A percentile compares a stretch with the other conserved stretches of the same genome.
These are phyloP conservation scores for Trididemnum nubilum DNA, from an alignment of 23 tunicate species.

Conservation along the genomic window DNA sequence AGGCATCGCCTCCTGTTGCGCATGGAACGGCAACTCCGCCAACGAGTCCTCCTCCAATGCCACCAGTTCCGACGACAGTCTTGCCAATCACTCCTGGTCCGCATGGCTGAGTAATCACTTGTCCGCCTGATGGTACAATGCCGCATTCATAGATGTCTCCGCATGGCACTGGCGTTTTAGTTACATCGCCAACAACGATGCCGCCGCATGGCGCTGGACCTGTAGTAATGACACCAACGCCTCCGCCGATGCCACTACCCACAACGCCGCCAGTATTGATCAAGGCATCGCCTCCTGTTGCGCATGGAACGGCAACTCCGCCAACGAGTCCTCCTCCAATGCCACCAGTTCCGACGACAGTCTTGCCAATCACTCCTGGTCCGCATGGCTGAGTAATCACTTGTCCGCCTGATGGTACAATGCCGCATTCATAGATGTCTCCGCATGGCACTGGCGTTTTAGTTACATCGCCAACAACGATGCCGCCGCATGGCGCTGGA, in stretches of 20 bases:
- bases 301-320: constrained; percentile 7
- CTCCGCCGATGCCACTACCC: background rate
- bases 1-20: background rate
- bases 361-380: constrained; percentile 12
- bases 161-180: constrained; percentile 8
- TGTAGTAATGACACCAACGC: background rate
- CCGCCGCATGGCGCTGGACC: constrained; percentile 5
- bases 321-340: background rate
- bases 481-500: constrained; percentile 1
- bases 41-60: background rate
- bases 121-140: background rate
- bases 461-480: background rate
- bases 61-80: constrained; percentile 6
- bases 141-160: constrained; percentile 4
- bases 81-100: constrained; percentile 12
- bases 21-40: constrained; percentile 7
- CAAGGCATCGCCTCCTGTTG: background rate
- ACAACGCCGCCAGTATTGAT: background rate
- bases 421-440: constrained; percentile 7
- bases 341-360: constrained; percentile 5
- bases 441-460: constrained; percentile 2
- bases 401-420: background rate
- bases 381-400: constrained; percentile 9
- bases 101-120: constrained; percentile 3
- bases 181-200: background rate